phyloP scores from a whole-genome alignment of 2,113 vertebrate genomes.

The Turnix velox region DNA sequence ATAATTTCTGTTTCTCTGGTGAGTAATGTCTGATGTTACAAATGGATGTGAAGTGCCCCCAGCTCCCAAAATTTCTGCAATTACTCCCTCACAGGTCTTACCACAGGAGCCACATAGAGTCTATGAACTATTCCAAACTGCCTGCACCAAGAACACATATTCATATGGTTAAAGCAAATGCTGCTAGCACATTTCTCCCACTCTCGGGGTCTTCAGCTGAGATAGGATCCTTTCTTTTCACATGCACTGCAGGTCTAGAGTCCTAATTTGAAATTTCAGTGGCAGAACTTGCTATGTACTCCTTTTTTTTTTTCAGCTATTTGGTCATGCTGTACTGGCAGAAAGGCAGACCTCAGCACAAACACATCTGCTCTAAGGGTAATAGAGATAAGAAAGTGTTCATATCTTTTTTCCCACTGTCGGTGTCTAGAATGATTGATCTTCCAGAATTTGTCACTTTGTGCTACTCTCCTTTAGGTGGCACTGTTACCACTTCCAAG shows the following conservation, averaged over 20 bases:
- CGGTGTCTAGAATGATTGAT: not conserved
- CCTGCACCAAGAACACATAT: not conserved
- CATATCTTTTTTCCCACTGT: not conserved
- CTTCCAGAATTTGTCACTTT: not conserved
- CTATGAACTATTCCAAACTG: not conserved
- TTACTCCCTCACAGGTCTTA: not conserved
- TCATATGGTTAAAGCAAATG: not conserved
- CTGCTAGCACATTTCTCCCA: not conserved
- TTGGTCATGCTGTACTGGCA: not conserved
- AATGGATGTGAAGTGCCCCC: not conserved
- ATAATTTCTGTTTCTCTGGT: not conserved
- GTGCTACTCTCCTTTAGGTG: constrained; percentile 62
- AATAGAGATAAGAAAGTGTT: not conserved
- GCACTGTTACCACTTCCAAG: constrained; percentile 39
- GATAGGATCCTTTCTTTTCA: not conserved
- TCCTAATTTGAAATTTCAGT: not conserved
- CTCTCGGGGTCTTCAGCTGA: not conserved
- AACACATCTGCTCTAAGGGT: not conserved
- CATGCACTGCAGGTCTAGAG: not conserved
- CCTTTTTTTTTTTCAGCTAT: not conserved
- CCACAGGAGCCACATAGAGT: not conserved
- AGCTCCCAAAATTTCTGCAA: not conserved
- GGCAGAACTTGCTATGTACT: not conserved
- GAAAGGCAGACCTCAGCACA: not conserved
- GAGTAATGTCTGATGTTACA: not conserved